These are phyloP conservation scores for Sphenopsis melanotis DNA, from an alignment of 2,797 vertebrate genomes.

Conservation along the genomic window DNA sequence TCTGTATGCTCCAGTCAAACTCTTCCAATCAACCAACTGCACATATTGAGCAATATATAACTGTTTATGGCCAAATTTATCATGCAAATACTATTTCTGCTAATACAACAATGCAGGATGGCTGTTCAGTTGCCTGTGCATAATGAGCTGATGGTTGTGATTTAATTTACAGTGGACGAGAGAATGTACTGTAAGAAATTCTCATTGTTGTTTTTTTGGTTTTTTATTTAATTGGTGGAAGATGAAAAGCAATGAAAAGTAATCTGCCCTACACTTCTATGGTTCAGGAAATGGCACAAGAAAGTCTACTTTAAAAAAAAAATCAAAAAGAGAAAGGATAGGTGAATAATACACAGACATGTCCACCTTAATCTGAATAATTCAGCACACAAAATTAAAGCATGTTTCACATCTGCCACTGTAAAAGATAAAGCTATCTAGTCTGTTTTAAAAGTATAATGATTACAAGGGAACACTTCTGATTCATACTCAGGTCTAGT, in stretches of 20 bases:
- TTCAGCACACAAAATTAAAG: constrained; percentile 45
- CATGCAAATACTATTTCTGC: not conserved
- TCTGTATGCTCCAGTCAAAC: not conserved
- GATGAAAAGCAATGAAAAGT: not conserved
- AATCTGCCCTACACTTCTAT: not conserved
- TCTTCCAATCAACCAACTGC: not conserved
- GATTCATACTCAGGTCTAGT: not conserved
- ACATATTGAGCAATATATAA: not conserved
- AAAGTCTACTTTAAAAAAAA: not conserved
- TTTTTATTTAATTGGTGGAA: not conserved
- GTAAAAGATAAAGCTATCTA: constrained; percentile 19
- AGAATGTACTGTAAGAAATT: not conserved
- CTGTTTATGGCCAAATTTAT: not conserved
- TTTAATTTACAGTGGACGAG: not conserved
- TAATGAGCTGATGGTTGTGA: not conserved
- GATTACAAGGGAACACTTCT: constrained; percentile 1
- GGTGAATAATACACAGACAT: not conserved
- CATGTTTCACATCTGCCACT: constrained; percentile 38
- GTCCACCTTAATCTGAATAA: constrained; percentile 23
- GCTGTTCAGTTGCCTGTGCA: not conserved
- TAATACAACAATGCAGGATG: not conserved
- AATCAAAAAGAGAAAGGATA: not conserved
- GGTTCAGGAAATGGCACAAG: not conserved
- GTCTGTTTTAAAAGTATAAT: constrained; percentile 12
- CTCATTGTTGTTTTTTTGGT: not conserved